Evolutionary conservation across 2,113 vertebrate genomes (phyloP), one percentile per base, ranked within the genome.

Genomic region (Myotis yumanensis): DNA sequence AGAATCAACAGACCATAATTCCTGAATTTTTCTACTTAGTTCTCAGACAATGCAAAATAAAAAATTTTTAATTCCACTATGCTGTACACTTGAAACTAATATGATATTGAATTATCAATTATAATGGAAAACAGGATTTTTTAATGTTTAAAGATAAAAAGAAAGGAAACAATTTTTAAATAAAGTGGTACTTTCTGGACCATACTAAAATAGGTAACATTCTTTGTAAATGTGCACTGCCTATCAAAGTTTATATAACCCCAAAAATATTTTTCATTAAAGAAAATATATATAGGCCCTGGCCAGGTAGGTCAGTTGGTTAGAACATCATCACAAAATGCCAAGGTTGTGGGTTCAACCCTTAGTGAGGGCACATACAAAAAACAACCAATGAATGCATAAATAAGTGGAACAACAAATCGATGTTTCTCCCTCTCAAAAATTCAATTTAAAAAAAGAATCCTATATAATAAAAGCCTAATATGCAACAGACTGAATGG

Each of bases 31-130:
- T 88, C 95, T 69, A 89, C 52, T 83, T 46, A 91, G 40, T 15
- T 89, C 48, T 40, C 62, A 95, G 40, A 75, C 48, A 86, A 95
- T 22, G 18, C 9, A 95, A 96, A 95, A 87, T 62, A 72, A 43
- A 93, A 88, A 54, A 2, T 37, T 57, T 40, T 37, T 72, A 89
- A 59, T 82, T 62, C 5, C 15, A 43, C 25, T 40, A 62, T 62
- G 35, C 35, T 82, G 2, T 62, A 82, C 35, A 62, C 25, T 54
- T 82, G 25, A 82, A 82, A 82, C 35, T 82, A 82, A 62, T 30
- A 40, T 17, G 59, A 81, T 18, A 43, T 30, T 82, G 54, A 62
- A 82, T 43, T 62, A 5, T 62, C 54, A 43, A 62, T 17, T 82
- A 40, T 62, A 59, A 62, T 11, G 54, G 59, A 59, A 59, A 76